Base-by-base conservation (phyloP, 1,140 invertebrate species). In the Listronotus oregonensis region DNA sequence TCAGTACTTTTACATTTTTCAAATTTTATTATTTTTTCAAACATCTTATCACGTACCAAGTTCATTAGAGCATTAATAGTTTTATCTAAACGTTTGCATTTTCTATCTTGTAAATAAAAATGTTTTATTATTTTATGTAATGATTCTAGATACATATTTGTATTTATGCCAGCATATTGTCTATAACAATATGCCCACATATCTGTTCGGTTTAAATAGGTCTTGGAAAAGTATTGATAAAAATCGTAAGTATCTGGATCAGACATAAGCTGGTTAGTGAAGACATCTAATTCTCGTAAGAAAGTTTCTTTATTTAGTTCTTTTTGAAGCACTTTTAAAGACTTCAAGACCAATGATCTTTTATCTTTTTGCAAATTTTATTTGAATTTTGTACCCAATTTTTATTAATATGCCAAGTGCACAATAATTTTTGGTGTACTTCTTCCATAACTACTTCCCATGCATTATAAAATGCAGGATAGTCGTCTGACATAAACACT, bases 81-180 rank as follows among this genome's bases (percentile, higher is more conserved):
- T 56, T 58, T 58, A 65, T 65, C 63, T 27, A 59, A 27, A 32
- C 54, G 21, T 46, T 56, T 56, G 31, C 40, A 59, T 32, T 65
- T 21, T 37, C 34, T 65, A 15, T 55, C 56, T 37, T 65, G 14
- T 39, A 58, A 40, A 65, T 65, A 59, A 37, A 49, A 32, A 37
- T 64, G 40, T 59, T 68, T 68, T 15, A 68, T 58, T 42, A 34
- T 59, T 52, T 64, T 64, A 60, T 68, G 66, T 2, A 68, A 40
- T 14, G 62, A n/a, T n/a, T n/a, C n/a, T n/a, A n/a, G n/a, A n/a
- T n/a, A n/a, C n/a, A n/a, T n/a, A 44, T 67, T 67, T 6, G 66
- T 67, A 31, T 68, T 68, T n/a, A 68, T 65, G 14, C 66, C 62
- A 21, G 43, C 31, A 59, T 64, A 37, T 58, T 51, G 51, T 65